phyloP scores from a whole-genome alignment of 64 coral and sea anemone genomes.

The Acropora tenuis region DNA sequence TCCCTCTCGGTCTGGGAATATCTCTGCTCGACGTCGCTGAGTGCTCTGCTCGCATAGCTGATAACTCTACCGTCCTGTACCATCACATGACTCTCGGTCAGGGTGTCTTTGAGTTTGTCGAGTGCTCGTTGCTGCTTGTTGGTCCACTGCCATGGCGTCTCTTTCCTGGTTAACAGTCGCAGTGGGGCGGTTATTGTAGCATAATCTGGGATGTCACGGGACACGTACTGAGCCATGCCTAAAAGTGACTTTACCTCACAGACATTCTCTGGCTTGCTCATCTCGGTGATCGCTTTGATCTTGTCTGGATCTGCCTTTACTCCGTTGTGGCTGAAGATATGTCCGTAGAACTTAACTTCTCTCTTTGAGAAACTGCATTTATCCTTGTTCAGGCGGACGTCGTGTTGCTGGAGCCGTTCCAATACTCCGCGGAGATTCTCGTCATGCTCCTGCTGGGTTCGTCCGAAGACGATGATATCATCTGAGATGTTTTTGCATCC shows the following conservation, averaged over 20 bases:
- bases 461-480: neutral
- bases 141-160: slow-evolving; percentile 44
- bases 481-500: slow-evolving; percentile 53
- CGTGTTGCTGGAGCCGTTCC: slow-evolving; percentile 21
- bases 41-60: slow-evolving; percentile 78
- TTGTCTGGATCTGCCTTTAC: slow-evolving; percentile 42
- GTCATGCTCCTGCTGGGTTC: neutral
- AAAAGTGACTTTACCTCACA: slow-evolving; percentile 48
- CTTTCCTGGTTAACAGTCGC: slow-evolving; percentile 35
- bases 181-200: slow-evolving; percentile 32
- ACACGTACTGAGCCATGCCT: slow-evolving; percentile 63
- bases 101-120: slow-evolving; percentile 40
- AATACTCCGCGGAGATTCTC: slow-evolving; percentile 33
- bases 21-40: slow-evolving; percentile 64
- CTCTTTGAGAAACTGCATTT: slow-evolving; percentile 25
- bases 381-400: slow-evolving; percentile 48
- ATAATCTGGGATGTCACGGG: slow-evolving; percentile 55
- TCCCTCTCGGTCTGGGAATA: slow-evolving; percentile 75
- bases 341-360: slow-evolving; percentile 35
- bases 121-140: slow-evolving; percentile 58
- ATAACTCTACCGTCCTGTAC: slow-evolving; percentile 65
- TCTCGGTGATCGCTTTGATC: too few relatives aligned
- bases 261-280: too few relatives aligned
- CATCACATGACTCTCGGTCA: slow-evolving; percentile 58
- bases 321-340: slow-evolving; percentile 12